These are phyloP conservation scores for Fratercula arctica DNA, from an alignment of 2,797 vertebrate genomes.

Conservation along the genomic window DNA sequence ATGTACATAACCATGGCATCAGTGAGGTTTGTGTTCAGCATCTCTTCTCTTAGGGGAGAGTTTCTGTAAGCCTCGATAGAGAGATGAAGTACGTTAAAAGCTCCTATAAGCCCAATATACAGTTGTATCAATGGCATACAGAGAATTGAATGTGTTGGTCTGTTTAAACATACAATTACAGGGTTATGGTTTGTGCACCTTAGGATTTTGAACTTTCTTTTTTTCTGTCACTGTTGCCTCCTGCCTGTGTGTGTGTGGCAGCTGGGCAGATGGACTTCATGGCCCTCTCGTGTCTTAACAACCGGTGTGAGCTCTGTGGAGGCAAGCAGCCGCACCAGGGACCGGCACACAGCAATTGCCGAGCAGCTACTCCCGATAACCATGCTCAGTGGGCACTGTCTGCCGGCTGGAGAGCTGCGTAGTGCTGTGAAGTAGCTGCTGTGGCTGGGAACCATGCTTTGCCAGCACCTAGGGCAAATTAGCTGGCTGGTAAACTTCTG, in stretches of 20 bases:
- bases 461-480: neutral
- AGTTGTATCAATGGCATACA: neutral
- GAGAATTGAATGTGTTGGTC: neutral
- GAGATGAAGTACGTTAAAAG: neutral
- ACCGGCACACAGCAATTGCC: rapidly evolving
- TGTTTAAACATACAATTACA: neutral
- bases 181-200: neutral
- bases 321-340: neutral
- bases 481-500: neutral
- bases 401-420: neutral
- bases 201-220: neutral
- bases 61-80: neutral
- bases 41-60: neutral
- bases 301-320: neutral
- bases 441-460: neutral
- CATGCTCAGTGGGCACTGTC: neutral
- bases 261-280: neutral
- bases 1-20: neutral
- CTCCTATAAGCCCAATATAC: neutral
- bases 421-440: neutral
- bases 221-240: neutral
- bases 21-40: neutral
- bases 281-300: neutral
- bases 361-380: neutral
- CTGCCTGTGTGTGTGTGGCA: neutral